A percentile compares a stretch with the other conserved stretches of the same genome.
Evolutionary conservation across 2,888 invertebrate species (phyloP).

Genomic region (Dolichopus griseipennis): DNA sequence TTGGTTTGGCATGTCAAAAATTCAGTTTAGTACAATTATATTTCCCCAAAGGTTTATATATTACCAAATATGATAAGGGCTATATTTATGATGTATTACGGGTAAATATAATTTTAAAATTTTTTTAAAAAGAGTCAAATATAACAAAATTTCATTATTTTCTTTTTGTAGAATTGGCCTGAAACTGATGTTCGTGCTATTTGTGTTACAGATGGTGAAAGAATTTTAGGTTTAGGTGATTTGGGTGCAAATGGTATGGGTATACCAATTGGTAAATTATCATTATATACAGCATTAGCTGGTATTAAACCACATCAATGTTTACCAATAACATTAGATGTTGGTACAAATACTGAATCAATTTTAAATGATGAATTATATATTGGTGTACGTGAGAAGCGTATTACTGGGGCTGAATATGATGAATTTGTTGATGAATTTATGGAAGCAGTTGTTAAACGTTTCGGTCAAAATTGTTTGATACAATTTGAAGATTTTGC

Average conservation of each 20-base stretch:
- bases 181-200: slow-evolving; percentile 78
- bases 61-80: slow-evolving; percentile 92
- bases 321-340: slow-evolving; percentile 85
- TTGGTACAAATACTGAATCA: slow-evolving; percentile 81
- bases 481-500: slow-evolving; percentile 98
- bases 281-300: slow-evolving; percentile 93
- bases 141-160: slow-evolving; percentile 9
- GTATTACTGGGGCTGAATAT: slow-evolving; percentile 75
- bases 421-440: slow-evolving; percentile 96
- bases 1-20: slow-evolving; percentile 94
- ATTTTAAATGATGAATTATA: slow-evolving; percentile 90
- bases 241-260: slow-evolving; percentile 98
- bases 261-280: slow-evolving; percentile 94
- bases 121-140: slow-evolving; percentile 13
- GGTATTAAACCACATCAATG: slow-evolving; percentile 94
- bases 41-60: slow-evolving; percentile 87
- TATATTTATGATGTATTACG: slow-evolving; percentile 87
- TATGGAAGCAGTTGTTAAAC: slow-evolving; percentile 80
- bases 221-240: slow-evolving; percentile 95
- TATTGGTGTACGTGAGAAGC: slow-evolving; percentile 80
- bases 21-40: slow-evolving; percentile 79
- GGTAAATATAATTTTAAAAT: slow-evolving; percentile 50
- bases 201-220: slow-evolving; percentile 96
- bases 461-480: slow-evolving; percentile 77
- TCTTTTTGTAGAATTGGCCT: slow-evolving; percentile 53